phyloP scores from a whole-genome alignment of 2,888 invertebrate genomes.

The Caenorhabditis japonica region DNA sequence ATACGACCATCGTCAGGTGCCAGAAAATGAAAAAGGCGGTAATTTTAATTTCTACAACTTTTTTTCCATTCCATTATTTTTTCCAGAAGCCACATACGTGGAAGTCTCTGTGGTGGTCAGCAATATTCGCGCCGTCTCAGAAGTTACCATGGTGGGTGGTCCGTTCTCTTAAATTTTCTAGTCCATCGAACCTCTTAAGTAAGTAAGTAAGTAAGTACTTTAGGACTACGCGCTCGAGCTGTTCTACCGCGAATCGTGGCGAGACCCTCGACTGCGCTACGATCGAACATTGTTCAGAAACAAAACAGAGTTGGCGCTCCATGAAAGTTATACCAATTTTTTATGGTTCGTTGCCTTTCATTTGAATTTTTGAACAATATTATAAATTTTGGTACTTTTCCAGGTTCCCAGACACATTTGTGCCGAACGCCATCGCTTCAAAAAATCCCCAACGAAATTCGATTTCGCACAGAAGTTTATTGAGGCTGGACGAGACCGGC shows the following conservation, averaged over 20 bases:
- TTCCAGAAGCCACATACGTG: slow-evolving; percentile 69
- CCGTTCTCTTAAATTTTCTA: not conserved
- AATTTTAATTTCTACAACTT: not conserved
- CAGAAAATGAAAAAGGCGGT: slow-evolving; percentile 69
- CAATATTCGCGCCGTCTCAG: slow-evolving; percentile 75
- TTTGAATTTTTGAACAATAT: too few relatives aligned
- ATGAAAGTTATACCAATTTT: slow-evolving; percentile 75
- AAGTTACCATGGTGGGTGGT: slow-evolving; percentile 73
- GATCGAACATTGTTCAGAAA: slow-evolving; percentile 69
- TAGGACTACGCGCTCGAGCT: slow-evolving; percentile 75
- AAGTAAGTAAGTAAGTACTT: too few relatives aligned
- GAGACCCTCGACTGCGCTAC: slow-evolving; percentile 69
- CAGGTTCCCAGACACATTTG: slow-evolving; percentile 71
- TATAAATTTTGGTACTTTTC: slow-evolving; percentile 30
- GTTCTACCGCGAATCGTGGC: slow-evolving; percentile 76
- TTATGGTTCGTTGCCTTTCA: slow-evolving; percentile 65
- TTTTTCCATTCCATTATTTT: slow-evolving; percentile 3
- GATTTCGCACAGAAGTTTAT: slow-evolving; percentile 74
- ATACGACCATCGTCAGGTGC: slow-evolving; percentile 74
- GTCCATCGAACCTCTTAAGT: not conserved
- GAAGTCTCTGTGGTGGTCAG: slow-evolving; percentile 73
- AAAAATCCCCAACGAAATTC: slow-evolving; percentile 74
- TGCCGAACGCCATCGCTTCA: slow-evolving; percentile 76
- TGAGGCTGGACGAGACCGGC: slow-evolving; percentile 67
- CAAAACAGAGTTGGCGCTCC: slow-evolving; percentile 73